Evolutionary conservation across 1,140 invertebrate species (phyloP), one percentile per base, ranked within the genome.

Genomic region (Drosophila bipectinata): DNA sequence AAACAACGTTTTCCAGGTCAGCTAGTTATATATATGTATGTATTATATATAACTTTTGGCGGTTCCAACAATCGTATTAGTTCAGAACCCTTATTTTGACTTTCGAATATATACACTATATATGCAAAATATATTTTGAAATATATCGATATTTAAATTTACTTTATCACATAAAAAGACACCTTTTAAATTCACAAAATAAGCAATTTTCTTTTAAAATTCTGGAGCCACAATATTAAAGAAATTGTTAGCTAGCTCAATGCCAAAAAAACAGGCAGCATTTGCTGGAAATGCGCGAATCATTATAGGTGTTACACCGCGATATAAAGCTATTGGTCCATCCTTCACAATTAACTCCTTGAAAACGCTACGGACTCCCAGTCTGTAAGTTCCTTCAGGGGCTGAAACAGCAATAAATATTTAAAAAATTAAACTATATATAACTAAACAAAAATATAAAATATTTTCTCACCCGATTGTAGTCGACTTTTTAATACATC

Each of bases 401-500:
- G 98, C 97, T 94, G 95, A 94, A 90, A 91, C 34, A 6, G 10
- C 15, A 14, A 34, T 12, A 21, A 21, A 28, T 14, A 32, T 10
- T 32, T 28, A 26, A 45, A 9, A 26, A 28, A 21, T 18, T 0
- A 44, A 15, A 44, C 6, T 3, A 18, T 2, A 15, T 24, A 45
- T 14, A 18, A 41, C 0, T 26, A 18, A 18, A n/a, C 15, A 37
- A 15, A 14, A 4, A 3, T 41, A 49, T 28, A 7, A 0, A 21
- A 21, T 21, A 28, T 28, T 28, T 28, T 10, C 56, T 67, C 92
- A 97, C 97, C 96, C 79, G 97, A 99, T 94, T 99, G 99, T 54
- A 99, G 92, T 63, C 98, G 94, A 92, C 98, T 99, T 92, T 99
- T 99, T 12, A 99, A 93, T 14, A 99, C 98, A 94, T 99, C 99